Evolutionary conservation across 2,797 vertebrate species (phyloP), one percentile per base, ranked within the genome.

Genomic region (Poeciliopsis turneri): DNA sequence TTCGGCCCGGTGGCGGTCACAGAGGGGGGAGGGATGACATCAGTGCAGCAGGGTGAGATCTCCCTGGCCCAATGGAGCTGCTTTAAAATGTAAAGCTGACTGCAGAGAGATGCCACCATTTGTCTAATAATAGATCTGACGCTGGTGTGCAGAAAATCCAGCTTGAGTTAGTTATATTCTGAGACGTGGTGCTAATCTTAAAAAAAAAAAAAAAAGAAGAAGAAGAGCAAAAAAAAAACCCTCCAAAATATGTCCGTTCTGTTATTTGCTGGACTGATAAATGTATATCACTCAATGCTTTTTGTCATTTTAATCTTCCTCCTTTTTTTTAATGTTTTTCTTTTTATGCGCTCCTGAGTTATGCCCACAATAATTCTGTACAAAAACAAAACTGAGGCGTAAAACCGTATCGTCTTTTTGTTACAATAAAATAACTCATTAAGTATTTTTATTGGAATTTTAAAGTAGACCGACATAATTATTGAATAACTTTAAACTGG

Each of bases 11-110:
- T 87, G 86, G 87, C 59, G n/a, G 87, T 92, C 87, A 86, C 86
- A 74, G 74, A 39, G 30, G 77, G 89, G 78, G 76, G 73, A 78
- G 88, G 55, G 74, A 75, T 90, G 91, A 91, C 89, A 88, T 92
- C 87, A 90, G 82, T 49, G 66, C 69, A 87, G 78, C 69, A 87
- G 79, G 75, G 36, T 16, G 61, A 81, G 84, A 87, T 79, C 82
- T 84, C 83, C 72, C 78, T 77, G 86, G 77, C 74, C 0, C 0
- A 47, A 76, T 49, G 82, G 79, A 78, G 64, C 25, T 55, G 69
- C 76, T 72, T 78, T 74, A 72, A 61, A 12, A 41, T 39, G 33
- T n/a, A 72, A 45, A 76, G 70, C 55, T 20, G 49, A 78, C 66
- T 41, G 18, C 71, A 78, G 41, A 74, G 53, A 80, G 45, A 66